Percentiles rank a stretch among this genome's conserved stretches.
Evolutionary conservation across 2,113 vertebrate genomes (phyloP).

Genomic region (Emydura subglobosa): DNA sequence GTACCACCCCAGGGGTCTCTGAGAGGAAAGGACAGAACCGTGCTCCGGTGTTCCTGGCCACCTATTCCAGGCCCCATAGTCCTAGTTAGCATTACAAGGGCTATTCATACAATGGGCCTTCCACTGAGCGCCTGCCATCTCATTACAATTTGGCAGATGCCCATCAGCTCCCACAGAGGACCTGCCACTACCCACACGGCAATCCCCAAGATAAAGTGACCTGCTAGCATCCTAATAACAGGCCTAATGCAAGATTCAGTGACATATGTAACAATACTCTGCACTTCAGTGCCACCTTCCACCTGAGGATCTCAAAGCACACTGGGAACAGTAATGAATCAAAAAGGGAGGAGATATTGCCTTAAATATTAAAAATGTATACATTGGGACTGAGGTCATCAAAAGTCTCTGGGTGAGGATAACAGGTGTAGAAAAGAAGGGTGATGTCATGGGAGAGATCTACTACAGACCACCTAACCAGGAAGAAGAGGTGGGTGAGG

Average conservation of each 20-base stretch:
- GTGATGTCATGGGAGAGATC: too few relatives aligned
- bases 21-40: not conserved
- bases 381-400: too few relatives aligned
- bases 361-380: too few relatives aligned
- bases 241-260: not conserved
- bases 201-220: not conserved
- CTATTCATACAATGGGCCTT: not conserved
- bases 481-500: too few relatives aligned
- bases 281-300: not conserved
- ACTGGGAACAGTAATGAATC: not conserved
- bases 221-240: not conserved
- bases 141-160: not conserved
- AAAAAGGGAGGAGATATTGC: too few relatives aligned
- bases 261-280: not conserved
- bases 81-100: not conserved
- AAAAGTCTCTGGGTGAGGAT: too few relatives aligned
- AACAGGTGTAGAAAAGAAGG: too few relatives aligned
- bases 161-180: not conserved
- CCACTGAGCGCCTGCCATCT: not conserved
- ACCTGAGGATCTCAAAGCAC: not conserved
- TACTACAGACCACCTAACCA: too few relatives aligned
- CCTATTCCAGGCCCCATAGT: not conserved
- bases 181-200: fast-evolving
- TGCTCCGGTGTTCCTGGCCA: not conserved
- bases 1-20: not conserved